Evolutionary conservation across 2,113 vertebrate genomes (phyloP).

Genomic region (Corythoichthys haematopterus): DNA sequence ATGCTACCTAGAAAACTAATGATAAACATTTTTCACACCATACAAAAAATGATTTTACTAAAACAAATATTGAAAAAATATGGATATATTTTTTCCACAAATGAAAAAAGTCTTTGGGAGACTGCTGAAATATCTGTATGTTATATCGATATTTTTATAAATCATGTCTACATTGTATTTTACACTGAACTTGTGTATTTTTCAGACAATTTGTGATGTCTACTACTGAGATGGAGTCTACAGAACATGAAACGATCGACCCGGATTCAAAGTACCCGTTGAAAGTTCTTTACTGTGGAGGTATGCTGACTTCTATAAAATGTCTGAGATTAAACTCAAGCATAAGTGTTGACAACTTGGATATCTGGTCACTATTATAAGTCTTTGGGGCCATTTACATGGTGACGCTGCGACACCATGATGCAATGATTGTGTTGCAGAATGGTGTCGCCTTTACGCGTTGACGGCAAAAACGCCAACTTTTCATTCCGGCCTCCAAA

Average conservation of each 20-base stretch:
- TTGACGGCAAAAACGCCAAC: too few relatives aligned
- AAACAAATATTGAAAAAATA: too few relatives aligned
- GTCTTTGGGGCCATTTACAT: too few relatives aligned
- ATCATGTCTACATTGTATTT: neutral
- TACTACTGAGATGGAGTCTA: constrained; percentile 80
- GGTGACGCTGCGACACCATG: too few relatives aligned
- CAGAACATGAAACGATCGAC: constrained; percentile 70
- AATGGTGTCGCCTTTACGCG: too few relatives aligned
- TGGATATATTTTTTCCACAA: neutral
- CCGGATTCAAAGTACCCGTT: constrained; percentile 80
- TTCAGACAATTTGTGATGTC: constrained; percentile 71
- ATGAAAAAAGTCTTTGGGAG: neutral
- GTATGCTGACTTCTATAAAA: constrained; percentile 53
- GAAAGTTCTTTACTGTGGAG: constrained; percentile 96
- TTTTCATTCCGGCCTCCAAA: too few relatives aligned
- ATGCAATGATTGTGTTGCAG: too few relatives aligned
- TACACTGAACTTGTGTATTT: neutral
- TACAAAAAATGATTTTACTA: neutral
- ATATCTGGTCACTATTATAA: too few relatives aligned
- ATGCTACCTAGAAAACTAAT: neutral
- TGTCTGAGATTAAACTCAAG: too few relatives aligned
- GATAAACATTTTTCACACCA: neutral
- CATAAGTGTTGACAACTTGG: too few relatives aligned
- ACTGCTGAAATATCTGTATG: too few relatives aligned
- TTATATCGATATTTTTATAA: neutral